Conservation (phyloP, 92 coral and sea anemone genomes). For the Epizoanthus illoricatus region DNA sequence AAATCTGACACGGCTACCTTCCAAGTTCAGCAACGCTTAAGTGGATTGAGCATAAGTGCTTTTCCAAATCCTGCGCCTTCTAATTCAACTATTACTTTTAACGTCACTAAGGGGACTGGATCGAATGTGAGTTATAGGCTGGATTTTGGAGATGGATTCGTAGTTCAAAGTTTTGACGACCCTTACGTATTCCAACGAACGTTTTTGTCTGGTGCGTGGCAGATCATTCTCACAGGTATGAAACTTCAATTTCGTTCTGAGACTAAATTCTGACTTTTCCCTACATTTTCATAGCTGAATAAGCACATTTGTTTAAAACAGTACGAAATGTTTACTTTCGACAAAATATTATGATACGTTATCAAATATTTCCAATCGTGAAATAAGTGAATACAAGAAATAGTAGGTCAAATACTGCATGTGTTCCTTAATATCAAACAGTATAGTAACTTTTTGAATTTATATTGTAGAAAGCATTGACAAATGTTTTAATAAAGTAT, state of each 20-base stretch:
- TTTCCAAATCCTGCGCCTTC: slow-evolving; percentile 86
- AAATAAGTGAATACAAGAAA: no score
- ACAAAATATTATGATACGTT: no score
- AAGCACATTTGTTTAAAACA: background rate
- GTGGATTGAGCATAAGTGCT: slow-evolving; percentile 64
- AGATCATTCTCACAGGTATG: slow-evolving; percentile 57
- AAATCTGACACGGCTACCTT: slow-evolving; percentile 49
- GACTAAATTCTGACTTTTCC: background rate
- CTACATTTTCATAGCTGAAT: background rate
- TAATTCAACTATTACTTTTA: slow-evolving; percentile 65
- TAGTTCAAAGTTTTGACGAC: slow-evolving; percentile 44
- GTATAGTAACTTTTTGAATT: no score
- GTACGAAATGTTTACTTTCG: no score
- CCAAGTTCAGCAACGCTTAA: slow-evolving; percentile 68
- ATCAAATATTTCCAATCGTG: no score
- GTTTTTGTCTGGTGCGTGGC: slow-evolving; percentile 69
- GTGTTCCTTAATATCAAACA: no score
- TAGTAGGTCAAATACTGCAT: no score
- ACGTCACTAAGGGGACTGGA: slow-evolving; percentile 72
- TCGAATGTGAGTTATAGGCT: slow-evolving; percentile 66
- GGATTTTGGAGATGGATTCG: slow-evolving; percentile 80
- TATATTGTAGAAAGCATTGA: no score
- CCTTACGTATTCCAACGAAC: slow-evolving; percentile 62
- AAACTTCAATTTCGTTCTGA: background rate
- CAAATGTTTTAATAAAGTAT: no score